A percentile compares a stretch with the other conserved stretches of the same genome.
These are phyloP conservation scores for Sipha flava DNA, from an alignment of 1,140 invertebrate genomes.

Conservation along the genomic window DNA sequence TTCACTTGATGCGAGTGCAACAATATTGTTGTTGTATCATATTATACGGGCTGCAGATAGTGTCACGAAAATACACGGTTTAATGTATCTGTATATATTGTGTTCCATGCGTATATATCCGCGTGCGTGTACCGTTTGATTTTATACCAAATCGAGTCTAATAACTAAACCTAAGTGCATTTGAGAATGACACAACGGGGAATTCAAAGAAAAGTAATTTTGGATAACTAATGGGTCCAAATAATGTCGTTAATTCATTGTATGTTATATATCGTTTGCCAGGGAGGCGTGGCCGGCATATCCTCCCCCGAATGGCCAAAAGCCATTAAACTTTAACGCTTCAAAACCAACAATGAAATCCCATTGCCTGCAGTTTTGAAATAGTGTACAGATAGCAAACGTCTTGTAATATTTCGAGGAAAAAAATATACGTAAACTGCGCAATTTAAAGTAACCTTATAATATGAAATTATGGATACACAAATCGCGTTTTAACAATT, in stretches of 20 bases:
- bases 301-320: conserved; percentile 31
- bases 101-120: not conserved
- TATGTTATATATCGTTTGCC: not conserved
- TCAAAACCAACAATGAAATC: conserved; percentile 18
- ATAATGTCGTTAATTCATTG: conserved; percentile 31
- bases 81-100: too few species aligned
- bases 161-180: not conserved
- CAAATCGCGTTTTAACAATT: too few species aligned
- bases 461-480: too few species aligned
- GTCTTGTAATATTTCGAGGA: not conserved
- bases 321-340: conserved; percentile 32
- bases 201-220: conserved; percentile 29
- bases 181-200: conserved; percentile 29
- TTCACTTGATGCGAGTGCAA: too few species aligned
- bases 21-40: too few species aligned
- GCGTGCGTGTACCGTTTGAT: not conserved
- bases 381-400: not conserved
- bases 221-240: conserved; percentile 25
- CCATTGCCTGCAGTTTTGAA: not conserved
- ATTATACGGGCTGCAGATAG: too few species aligned
- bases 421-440: not conserved
- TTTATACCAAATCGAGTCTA: not conserved
- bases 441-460: too few species aligned
- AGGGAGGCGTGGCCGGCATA: conserved; percentile 16
- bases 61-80: too few species aligned